These are phyloP conservation scores for Torymus texanus DNA, from an alignment of 2,888 invertebrate genomes.

Conservation along the genomic window DNA sequence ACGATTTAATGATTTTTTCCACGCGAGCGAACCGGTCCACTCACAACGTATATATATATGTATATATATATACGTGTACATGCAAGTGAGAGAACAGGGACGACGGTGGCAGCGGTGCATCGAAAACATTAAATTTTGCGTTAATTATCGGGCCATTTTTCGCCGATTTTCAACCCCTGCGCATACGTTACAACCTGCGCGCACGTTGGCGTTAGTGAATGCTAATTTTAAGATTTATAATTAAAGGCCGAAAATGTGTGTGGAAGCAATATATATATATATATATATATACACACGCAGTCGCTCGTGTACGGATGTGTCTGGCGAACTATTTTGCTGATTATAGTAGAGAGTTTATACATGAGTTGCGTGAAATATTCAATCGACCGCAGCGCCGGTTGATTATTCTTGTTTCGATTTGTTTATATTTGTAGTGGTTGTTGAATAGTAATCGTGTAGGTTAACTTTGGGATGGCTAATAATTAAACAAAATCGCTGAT, in stretches of 20 bases:
- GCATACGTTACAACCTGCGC: neutral
- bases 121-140: conserved; percentile 49
- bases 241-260: neutral
- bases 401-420: no score
- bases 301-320: conserved; percentile 10
- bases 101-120: neutral
- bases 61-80: neutral
- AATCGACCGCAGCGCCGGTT: no score
- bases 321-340: conserved; percentile 5
- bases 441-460: no score
- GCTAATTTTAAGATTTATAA: conserved; percentile 44
- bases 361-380: no score
- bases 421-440: neutral
- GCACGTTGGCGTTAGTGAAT: neutral
- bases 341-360: neutral
- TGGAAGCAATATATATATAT: neutral
- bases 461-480: no score
- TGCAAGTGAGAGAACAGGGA: neutral
- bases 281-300: no score
- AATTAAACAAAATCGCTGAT: no score
- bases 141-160: conserved; percentile 48
- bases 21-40: conserved; percentile 45
- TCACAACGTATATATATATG: neutral
- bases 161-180: conserved; percentile 33
- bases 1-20: conserved; percentile 60